phyloP scores from a whole-genome alignment of 2,113 vertebrate species.

The Heliornis fulica region DNA sequence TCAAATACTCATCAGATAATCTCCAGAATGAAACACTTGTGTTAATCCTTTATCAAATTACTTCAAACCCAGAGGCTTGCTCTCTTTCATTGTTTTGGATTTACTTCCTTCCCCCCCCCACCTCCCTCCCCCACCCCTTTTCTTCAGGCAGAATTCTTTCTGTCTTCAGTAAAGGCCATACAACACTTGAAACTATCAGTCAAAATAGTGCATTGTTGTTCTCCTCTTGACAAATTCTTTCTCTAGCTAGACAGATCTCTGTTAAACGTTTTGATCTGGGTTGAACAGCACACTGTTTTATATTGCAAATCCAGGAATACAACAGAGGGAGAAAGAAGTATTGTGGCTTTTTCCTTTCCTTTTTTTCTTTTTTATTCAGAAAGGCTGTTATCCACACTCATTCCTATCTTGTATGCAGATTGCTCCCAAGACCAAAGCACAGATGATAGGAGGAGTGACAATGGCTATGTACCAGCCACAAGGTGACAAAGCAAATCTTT shows the following conservation, averaged over 20 bases:
- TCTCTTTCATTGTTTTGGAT: background rate
- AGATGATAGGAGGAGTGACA: conserved; percentile 66
- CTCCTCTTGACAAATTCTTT: background rate
- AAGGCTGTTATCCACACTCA: background rate
- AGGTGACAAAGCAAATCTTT: conserved; percentile 69
- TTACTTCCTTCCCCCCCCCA: background rate
- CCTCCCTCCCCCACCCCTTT: background rate
- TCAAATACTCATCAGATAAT: background rate
- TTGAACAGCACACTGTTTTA: background rate
- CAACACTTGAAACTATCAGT: background rate
- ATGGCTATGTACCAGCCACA: conserved; percentile 72
- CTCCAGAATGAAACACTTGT: background rate
- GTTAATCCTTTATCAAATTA: background rate
- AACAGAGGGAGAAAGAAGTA: background rate
- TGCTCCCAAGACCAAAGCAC: conserved; percentile 72
- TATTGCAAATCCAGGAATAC: background rate
- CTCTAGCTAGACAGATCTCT: background rate
- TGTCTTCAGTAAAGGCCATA: background rate
- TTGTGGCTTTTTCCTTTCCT: background rate
- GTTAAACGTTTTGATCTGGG: background rate
- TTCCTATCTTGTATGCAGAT: conserved; percentile 49
- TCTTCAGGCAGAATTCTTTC: background rate
- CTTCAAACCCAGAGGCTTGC: background rate
- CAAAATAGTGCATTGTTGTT: background rate
- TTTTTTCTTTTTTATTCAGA: background rate